Conservation (phyloP, 92 coral and sea anemone species). For the Plumapathes pennacea region DNA sequence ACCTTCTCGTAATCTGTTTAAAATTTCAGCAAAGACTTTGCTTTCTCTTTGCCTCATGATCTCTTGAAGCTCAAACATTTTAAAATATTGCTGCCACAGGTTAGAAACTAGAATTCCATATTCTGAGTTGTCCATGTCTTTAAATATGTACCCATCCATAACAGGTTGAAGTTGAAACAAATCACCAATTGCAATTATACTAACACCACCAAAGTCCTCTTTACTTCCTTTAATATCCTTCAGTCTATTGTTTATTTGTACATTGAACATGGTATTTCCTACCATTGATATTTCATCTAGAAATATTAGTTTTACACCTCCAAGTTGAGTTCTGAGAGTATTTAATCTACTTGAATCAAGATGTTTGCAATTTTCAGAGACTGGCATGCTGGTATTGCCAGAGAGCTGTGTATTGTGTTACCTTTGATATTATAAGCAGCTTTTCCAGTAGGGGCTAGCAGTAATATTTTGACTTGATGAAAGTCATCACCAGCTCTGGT, state of each 20-base stretch:
- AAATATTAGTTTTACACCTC: slow-evolving; percentile 39
- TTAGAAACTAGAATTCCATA: slow-evolving; percentile 62
- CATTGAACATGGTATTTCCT: slow-evolving; percentile 63
- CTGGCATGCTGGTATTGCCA: slow-evolving; percentile 50
- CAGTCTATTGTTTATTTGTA: slow-evolving; percentile 51
- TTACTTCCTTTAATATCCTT: slow-evolving; percentile 49
- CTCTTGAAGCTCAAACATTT: slow-evolving; percentile 42
- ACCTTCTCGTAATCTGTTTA: slow-evolving; percentile 58
- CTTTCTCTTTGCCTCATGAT: slow-evolving; percentile 67
- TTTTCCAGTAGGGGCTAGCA: slow-evolving; percentile 50
- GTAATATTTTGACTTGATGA: slow-evolving; percentile 25
- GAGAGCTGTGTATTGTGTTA: slow-evolving; percentile 30
- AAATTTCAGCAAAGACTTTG: slow-evolving; percentile 56
- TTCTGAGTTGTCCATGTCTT: slow-evolving; percentile 48
- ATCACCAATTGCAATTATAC: slow-evolving; percentile 57
- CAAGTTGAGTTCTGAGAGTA: slow-evolving; percentile 54
- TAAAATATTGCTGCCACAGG: slow-evolving; percentile 13
- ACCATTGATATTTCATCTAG: slow-evolving; percentile 71
- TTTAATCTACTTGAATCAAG: slow-evolving; percentile 67
- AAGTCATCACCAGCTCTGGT: slow-evolving; percentile 51
- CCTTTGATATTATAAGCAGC: slow-evolving; percentile 28
- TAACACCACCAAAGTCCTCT: slow-evolving; percentile 55
- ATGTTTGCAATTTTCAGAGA: slow-evolving; percentile 21
- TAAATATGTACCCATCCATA: slow-evolving; percentile 65
- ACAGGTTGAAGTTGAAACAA: slow-evolving; percentile 55